Conservation (phyloP, 2,888 invertebrate genomes). For the Enchytraeus crypticus region DNA sequence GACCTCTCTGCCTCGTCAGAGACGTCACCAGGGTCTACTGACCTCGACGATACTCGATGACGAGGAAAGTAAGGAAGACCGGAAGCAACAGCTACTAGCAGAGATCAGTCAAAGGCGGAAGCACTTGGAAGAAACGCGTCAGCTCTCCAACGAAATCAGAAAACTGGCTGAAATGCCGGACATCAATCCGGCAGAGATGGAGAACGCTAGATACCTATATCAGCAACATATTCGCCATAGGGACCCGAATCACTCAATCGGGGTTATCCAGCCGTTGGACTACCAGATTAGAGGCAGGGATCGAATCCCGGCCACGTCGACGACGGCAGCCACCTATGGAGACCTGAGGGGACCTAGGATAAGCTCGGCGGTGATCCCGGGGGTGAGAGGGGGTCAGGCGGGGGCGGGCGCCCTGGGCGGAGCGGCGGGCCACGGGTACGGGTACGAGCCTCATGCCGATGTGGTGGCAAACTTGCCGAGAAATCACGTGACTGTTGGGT, state of each 20-base stretch:
- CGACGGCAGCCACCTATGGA: background rate
- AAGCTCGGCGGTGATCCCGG: background rate
- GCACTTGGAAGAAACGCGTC: slow-evolving; percentile 56
- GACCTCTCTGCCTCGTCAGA: slow-evolving; percentile 6
- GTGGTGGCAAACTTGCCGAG: no score
- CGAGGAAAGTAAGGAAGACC: slow-evolving; percentile 54
- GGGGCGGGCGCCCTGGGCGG: slow-evolving; percentile 1
- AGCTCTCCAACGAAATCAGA: slow-evolving; percentile 52
- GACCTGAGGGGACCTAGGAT: no score
- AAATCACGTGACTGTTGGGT: no score
- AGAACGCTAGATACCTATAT: slow-evolving; percentile 16
- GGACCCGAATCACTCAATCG: no score
- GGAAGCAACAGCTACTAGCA: slow-evolving; percentile 56
- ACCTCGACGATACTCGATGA: slow-evolving; percentile 45
- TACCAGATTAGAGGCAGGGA: slow-evolving; percentile 21
- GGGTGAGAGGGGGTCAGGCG: background rate
- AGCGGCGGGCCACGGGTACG: background rate
- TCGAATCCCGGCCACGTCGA: background rate
- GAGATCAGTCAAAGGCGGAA: slow-evolving; percentile 58
- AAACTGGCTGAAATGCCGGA: slow-evolving; percentile 35
- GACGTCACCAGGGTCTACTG: background rate
- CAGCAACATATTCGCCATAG: slow-evolving; percentile 16
- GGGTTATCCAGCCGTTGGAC: slow-evolving; percentile 44
- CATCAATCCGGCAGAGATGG: slow-evolving; percentile 18
- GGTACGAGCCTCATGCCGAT: no score